A percentile compares a stretch with the other conserved stretches of the same genome.
These are phyloP conservation scores for Caprella mutica DNA, from an alignment of 2,888 invertebrate genomes.

Conservation along the genomic window DNA sequence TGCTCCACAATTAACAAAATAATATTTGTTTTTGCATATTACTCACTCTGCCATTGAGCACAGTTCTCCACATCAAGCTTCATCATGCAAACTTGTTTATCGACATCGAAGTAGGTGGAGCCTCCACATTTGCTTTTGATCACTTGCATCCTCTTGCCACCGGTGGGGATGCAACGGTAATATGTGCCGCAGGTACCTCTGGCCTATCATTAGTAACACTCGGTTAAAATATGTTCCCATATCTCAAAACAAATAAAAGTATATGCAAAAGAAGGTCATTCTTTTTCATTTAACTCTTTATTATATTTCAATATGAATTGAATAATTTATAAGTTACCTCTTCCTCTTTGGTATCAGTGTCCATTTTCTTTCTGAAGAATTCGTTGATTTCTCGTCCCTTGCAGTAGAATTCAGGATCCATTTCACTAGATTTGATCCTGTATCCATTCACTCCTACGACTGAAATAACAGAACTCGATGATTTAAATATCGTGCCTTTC, in stretches of 20 bases:
- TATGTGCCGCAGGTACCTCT: conserved; percentile 12
- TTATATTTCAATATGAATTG: not conserved
- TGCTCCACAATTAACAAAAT: too few species aligned
- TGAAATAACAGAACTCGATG: not conserved
- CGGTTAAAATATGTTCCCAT: not conserved
- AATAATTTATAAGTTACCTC: too few species aligned
- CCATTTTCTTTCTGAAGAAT: conserved; percentile 18
- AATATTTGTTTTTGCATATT: too few species aligned
- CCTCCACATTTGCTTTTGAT: conserved; percentile 9
- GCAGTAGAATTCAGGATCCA: conserved; percentile 23
- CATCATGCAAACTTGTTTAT: conserved; percentile 22
- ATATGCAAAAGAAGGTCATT: not conserved
- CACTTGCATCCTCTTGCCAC: conserved; percentile 13
- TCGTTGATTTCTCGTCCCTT: conserved; percentile 5
- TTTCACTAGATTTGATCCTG: not conserved
- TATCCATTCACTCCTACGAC: not conserved
- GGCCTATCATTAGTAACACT: conserved; percentile 11
- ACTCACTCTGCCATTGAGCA: conserved; percentile 19
- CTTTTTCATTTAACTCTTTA: not conserved
- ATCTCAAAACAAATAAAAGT: not conserved
- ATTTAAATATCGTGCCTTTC: not conserved
- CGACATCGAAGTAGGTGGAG: conserved; percentile 22
- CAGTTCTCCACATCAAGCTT: conserved; percentile 21
- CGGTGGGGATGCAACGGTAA: conserved; percentile 22
- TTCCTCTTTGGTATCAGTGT: conserved; percentile 5